These are phyloP conservation scores for Gastrophysa polygoni DNA, from an alignment of 2,888 invertebrate genomes.

Conservation along the genomic window DNA sequence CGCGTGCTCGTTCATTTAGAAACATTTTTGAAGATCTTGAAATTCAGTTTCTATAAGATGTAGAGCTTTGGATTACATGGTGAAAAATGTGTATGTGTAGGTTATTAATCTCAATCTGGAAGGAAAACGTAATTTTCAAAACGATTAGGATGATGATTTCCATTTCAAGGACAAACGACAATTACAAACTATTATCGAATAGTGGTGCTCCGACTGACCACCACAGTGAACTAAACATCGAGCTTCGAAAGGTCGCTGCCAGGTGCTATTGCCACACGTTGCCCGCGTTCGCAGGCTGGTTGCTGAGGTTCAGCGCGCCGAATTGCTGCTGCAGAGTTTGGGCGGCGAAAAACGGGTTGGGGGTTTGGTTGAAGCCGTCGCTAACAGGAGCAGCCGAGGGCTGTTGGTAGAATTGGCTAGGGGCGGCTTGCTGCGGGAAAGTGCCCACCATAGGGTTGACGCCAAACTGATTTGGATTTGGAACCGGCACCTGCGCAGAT, in stretches of 20 bases:
- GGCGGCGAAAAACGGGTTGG: slow-evolving; percentile 52
- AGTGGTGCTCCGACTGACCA: background rate
- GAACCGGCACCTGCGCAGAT: background rate
- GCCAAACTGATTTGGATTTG: background rate
- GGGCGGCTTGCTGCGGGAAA: slow-evolving; percentile 5
- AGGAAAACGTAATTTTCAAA: too few species aligned
- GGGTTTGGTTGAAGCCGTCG: slow-evolving; percentile 7
- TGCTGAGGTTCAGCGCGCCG: slow-evolving; percentile 58
- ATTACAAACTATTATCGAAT: too few species aligned
- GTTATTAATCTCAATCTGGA: too few species aligned
- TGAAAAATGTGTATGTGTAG: too few species aligned
- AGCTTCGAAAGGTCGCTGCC: too few species aligned
- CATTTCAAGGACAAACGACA: too few species aligned
- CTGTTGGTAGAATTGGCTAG: slow-evolving; percentile 16
- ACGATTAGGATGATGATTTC: too few species aligned
- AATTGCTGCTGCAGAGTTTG: slow-evolving; percentile 60
- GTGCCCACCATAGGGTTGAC: background rate
- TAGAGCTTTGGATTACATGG: too few species aligned
- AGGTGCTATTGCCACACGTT: slow-evolving; percentile 59
- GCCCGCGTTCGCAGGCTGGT: slow-evolving; percentile 38
- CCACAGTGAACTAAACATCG: background rate
- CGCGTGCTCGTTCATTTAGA: too few species aligned
- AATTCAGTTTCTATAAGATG: too few species aligned
- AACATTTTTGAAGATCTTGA: too few species aligned
- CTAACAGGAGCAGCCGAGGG: slow-evolving; percentile 8